These are phyloP conservation scores for Melitaea athalia DNA, from an alignment of 2,888 invertebrate genomes.

Conservation along the genomic window DNA sequence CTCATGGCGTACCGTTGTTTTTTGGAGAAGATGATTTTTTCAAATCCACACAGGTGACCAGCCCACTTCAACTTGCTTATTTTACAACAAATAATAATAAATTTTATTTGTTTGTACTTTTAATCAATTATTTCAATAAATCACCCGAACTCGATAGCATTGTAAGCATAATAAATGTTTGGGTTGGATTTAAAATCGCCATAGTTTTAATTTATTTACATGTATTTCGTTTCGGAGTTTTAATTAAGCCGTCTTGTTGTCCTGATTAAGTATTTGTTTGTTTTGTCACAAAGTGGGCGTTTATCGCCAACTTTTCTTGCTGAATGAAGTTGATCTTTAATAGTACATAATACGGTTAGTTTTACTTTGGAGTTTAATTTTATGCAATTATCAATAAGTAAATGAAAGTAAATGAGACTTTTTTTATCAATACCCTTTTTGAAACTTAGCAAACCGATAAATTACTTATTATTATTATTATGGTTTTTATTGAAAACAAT, in stretches of 20 bases:
- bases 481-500: too few relatives aligned
- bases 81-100: too few relatives aligned
- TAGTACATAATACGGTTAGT: neutral
- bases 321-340: constrained; percentile 15
- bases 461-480: too few relatives aligned
- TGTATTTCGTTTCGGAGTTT: constrained; percentile 53
- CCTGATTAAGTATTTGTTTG: constrained; percentile 58
- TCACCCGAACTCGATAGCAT: neutral
- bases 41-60: too few relatives aligned
- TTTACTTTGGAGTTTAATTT: neutral
- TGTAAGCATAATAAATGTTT: constrained; percentile 16
- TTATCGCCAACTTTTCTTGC: constrained; percentile 28
- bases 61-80: too few relatives aligned
- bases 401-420: constrained; percentile 34
- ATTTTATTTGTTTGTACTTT: too few relatives aligned
- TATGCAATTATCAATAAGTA: constrained; percentile 37
- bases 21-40: too few relatives aligned
- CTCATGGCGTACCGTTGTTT: too few relatives aligned
- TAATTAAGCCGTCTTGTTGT: constrained; percentile 69
- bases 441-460: constrained; percentile 7
- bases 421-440: constrained; percentile 27
- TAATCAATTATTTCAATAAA: constrained; percentile 1
- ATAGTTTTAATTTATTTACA: constrained; percentile 54
- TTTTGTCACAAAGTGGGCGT: constrained; percentile 51
- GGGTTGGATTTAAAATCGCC: constrained; percentile 36